These are phyloP conservation scores for Ramphastos sulfuratus DNA, from an alignment of 2,113 vertebrate genomes.

Conservation along the genomic window DNA sequence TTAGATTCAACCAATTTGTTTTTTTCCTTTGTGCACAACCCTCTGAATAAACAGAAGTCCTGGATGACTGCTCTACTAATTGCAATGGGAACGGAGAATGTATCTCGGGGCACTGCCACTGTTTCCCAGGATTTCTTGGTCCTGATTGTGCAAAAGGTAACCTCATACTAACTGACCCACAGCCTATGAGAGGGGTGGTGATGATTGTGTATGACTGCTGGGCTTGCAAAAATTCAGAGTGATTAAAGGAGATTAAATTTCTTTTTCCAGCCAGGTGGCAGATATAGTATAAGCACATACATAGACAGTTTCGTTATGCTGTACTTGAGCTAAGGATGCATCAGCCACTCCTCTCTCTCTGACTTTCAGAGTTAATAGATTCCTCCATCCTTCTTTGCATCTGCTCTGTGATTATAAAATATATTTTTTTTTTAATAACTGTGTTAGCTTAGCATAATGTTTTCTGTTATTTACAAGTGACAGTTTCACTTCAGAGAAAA, in stretches of 20 bases:
- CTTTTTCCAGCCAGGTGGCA: constrained; percentile 15
- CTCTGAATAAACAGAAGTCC: constrained; percentile 82
- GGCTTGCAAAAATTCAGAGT: constrained; percentile 29
- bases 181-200: not conserved
- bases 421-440: not conserved
- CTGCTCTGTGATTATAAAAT: not conserved
- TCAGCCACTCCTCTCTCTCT: not conserved
- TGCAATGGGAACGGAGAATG: constrained; percentile 97
- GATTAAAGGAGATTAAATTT: constrained; percentile 39
- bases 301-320: not conserved
- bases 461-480: not conserved
- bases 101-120: constrained; percentile 95
- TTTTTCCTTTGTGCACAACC: constrained; percentile 24
- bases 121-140: constrained; percentile 93
- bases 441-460: not conserved
- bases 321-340: not conserved
- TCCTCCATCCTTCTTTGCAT: not conserved
- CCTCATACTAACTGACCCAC: not conserved
- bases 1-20: not conserved
- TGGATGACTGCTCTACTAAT: constrained; percentile 95
- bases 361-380: not conserved
- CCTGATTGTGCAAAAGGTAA: constrained; percentile 96
- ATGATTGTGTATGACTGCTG: not conserved
- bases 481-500: not conserved
- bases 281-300: not conserved